Evolutionary conservation across 1,140 invertebrate genomes (phyloP).

Genomic region (Drosophila parvula): DNA sequence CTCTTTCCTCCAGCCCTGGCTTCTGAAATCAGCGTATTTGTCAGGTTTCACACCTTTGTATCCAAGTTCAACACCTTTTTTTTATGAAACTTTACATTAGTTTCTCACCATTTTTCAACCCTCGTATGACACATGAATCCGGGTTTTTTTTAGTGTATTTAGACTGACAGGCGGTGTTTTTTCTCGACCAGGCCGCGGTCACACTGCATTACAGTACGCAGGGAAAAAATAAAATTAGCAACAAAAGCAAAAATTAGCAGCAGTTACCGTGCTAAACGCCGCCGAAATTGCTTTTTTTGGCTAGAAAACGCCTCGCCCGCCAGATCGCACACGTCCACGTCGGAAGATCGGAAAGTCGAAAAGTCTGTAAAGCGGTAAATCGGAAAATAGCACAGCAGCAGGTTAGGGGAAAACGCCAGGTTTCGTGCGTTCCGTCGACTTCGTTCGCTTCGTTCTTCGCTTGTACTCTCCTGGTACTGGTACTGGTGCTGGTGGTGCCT

Average conservation of each 20-base stretch:
- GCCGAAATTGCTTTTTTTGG: conserved; percentile 38
- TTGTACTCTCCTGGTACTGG: conserved; percentile 52
- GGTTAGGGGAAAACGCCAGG: conserved; percentile 33
- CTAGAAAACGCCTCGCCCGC: conserved; percentile 32
- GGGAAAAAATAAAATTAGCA: conserved; percentile 63
- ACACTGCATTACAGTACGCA: conserved; percentile 40
- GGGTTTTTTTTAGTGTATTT: background rate
- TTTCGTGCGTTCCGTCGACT: conserved; percentile 61
- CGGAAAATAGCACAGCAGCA: conserved; percentile 26
- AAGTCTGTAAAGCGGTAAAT: conserved; percentile 29
- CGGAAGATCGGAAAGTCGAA: conserved; percentile 9
- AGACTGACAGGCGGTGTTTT: background rate
- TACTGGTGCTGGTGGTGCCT: conserved; percentile 33
- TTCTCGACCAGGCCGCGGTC: conserved; percentile 2
- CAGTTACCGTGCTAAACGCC: conserved; percentile 47
- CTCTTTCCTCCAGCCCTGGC: background rate
- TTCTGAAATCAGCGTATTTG: background rate
- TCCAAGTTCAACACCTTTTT: conserved; percentile 1
- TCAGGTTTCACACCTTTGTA: background rate
- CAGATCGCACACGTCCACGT: conserved; percentile 25
- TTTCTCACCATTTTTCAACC: background rate
- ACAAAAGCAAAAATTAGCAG: conserved; percentile 56
- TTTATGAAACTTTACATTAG: background rate
- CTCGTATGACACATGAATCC: background rate
- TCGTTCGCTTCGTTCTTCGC: conserved; percentile 32